Evolutionary conservation across 2,888 invertebrate species (phyloP).

Genomic region (Ennomos erosarius): DNA sequence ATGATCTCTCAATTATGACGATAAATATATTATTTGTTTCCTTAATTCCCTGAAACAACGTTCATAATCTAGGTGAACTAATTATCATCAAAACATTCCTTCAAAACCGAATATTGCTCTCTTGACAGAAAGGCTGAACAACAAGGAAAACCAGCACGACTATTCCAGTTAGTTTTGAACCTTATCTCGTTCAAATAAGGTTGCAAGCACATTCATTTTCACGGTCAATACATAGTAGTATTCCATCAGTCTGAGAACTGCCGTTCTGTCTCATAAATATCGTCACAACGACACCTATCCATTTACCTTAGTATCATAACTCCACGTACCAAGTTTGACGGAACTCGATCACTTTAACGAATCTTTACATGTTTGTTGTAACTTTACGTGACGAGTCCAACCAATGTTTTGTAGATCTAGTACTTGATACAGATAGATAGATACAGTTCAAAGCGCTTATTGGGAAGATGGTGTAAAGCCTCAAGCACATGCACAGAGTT

Average conservation of each 20-base stretch:
- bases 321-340: constrained; percentile 20
- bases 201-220: background rate
- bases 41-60: no score
- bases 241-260: constrained; percentile 24
- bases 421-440: no score
- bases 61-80: background rate
- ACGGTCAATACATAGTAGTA: background rate
- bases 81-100: constrained; percentile 1
- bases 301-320: constrained; percentile 29
- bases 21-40: no score
- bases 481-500: no score
- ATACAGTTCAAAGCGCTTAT: no score
- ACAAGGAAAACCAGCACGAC: no score
- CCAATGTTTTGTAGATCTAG: constrained; percentile 1
- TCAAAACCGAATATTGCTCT: constrained; percentile 5
- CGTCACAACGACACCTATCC: constrained; percentile 29
- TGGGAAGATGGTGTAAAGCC: no score
- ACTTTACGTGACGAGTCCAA: constrained; percentile 17
- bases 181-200: constrained; percentile 22
- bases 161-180: background rate
- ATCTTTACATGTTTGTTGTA: constrained; percentile 10
- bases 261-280: constrained; percentile 34
- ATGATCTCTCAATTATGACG: no score
- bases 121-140: background rate
- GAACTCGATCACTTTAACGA: constrained; percentile 1